A percentile compares a stretch with the other conserved stretches of the same genome.
These are phyloP conservation scores for Oryzaephilus surinamensis DNA, from an alignment of 1,140 invertebrate genomes.

Conservation along the genomic window DNA sequence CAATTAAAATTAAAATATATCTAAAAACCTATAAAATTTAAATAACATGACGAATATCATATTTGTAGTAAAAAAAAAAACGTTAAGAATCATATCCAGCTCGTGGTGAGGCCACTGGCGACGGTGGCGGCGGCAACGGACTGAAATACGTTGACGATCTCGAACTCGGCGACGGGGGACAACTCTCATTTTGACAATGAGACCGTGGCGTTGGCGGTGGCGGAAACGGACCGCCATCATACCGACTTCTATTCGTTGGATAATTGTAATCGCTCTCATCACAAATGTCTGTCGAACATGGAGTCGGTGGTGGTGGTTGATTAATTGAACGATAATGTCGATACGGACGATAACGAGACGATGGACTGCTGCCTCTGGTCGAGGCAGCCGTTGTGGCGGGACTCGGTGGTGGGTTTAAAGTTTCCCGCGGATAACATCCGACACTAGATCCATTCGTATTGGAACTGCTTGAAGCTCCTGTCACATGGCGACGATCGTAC, in stretches of 20 bases:
- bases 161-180: constrained; percentile 69
- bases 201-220: constrained; percentile 78
- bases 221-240: constrained; percentile 59
- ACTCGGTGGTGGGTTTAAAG: constrained; percentile 81
- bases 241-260: constrained; percentile 39
- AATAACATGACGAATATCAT: not conserved
- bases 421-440: constrained; percentile 64
- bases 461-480: constrained; percentile 70
- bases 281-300: constrained; percentile 87
- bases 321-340: constrained; percentile 67
- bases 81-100: constrained; percentile 30
- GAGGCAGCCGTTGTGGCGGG: constrained; percentile 63
- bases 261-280: constrained; percentile 75
- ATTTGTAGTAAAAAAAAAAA: not conserved
- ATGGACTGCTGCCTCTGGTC: constrained; percentile 44
- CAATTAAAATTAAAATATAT: not conserved
- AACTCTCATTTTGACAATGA: constrained; percentile 61
- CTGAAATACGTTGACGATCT: constrained; percentile 64
- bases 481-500: constrained; percentile 71
- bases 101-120: constrained; percentile 50
- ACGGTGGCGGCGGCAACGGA: constrained; percentile 60
- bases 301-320: constrained; percentile 83
- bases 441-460: constrained; percentile 45
- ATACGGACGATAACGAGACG: constrained; percentile 52
- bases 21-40: not conserved